Base-by-base conservation (phyloP, 2,113 vertebrate genomes). In the Periophthalmus modestus region DNA sequence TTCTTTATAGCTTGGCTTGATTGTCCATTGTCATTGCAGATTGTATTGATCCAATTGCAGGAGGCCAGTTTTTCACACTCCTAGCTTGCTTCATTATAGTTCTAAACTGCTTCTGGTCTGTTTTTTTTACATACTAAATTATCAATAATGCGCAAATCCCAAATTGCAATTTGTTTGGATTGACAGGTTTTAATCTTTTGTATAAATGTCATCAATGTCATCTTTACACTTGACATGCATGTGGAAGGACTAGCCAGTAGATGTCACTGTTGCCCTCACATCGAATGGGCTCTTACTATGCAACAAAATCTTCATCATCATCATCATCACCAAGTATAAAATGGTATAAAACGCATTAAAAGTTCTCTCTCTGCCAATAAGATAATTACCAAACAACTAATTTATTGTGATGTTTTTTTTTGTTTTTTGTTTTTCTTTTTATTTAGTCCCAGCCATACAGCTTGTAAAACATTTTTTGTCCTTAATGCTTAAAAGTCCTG, bases 221-320 rank as follows among this genome's bases (percentile, higher is more conserved):
- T 18, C 13, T 9, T 15, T n/a, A 65, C 33, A 9, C 24, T 63
- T 58, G 28, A 6, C 18, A 63, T 39, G 39, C 50, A 23, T 0
- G 2, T 69, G 21, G 9, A 0, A 12, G 5, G 15, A 61, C 23
- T 0, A 0, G 0, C 75, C 88, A 72, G 70, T 86, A 84, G 89
- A 79, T 88, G 90, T 80, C 82, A 3, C 77, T 80, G 71, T 85
- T 74, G 28, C 62, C 12, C 46, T 65, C 4, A 9, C n/a, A 36
- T 23, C 14, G 58, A 36, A 63, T 18, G 50, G 13, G n/a, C 23
- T 57, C 28, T 39, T 47, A 23, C 19, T 61, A 47, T 54, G 50
- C 47, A 13, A 36, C 61, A 21, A 71, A 68, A 24, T 48, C 43
- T 54, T 39, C 66, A 74, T 34, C 47, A 55, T 80, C 75, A 77